A percentile compares a stretch with the other conserved stretches of the same genome.
phyloP scores from a whole-genome alignment of 2,797 vertebrate genomes.

The Siniperca obscura region DNA sequence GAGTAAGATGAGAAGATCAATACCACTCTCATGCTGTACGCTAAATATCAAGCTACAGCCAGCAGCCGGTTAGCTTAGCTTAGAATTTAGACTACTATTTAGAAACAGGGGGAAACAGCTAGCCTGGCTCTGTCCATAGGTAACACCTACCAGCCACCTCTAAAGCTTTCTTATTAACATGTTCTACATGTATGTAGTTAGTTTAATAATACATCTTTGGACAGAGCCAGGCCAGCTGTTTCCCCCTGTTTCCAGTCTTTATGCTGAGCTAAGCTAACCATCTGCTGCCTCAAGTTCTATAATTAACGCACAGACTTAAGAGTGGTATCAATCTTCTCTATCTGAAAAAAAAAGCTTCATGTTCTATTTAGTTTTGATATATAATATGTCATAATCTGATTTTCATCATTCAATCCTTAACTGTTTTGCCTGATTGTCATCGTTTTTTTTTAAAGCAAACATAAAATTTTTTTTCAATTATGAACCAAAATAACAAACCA shows the following conservation, averaged over 20 bases:
- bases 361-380: neutral
- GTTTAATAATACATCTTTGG: neutral
- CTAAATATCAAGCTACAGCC: too few species aligned
- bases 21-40: too few species aligned
- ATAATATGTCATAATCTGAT: neutral
- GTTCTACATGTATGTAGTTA: neutral
- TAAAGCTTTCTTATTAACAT: neutral
- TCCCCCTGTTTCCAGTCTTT: neutral
- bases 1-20: too few species aligned
- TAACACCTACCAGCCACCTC: too few species aligned
- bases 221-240: neutral
- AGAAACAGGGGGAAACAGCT: neutral
- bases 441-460: too few species aligned
- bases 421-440: too few species aligned
- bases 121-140: neutral
- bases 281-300: neutral
- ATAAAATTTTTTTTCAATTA: neutral
- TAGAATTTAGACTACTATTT: neutral
- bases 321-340: neutral
- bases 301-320: neutral
- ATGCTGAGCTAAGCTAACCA: neutral
- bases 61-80: conserved; percentile 5
- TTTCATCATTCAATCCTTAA: too few species aligned
- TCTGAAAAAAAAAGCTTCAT: neutral
- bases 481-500: neutral